A percentile compares a stretch with the other conserved stretches of the same genome.
phyloP scores from a whole-genome alignment of 2,888 invertebrate genomes.

The Meloe dianella region DNA sequence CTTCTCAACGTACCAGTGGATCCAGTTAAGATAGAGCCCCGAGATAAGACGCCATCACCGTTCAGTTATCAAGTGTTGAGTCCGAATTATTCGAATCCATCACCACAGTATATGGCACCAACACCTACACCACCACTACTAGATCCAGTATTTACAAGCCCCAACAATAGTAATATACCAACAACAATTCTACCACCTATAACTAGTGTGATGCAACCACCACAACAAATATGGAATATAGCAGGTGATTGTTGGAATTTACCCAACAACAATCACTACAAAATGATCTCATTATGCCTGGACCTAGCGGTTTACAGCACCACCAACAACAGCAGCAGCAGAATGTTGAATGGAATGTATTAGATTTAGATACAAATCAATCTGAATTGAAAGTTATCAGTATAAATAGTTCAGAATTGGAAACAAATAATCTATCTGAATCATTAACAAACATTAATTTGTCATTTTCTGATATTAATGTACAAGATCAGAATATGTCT shows the following conservation, averaged over 20 bases:
- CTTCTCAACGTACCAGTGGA: constrained; percentile 44
- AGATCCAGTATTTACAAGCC: neutral
- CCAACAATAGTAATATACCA: neutral
- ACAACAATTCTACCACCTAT: constrained; percentile 11
- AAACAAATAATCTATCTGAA: constrained; percentile 59
- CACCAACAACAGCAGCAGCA: neutral
- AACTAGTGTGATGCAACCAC: constrained; percentile 11
- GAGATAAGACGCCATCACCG: constrained; percentile 54
- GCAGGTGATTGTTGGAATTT: constrained; percentile 26
- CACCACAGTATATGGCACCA: constrained; percentile 29
- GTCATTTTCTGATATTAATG: constrained; percentile 57
- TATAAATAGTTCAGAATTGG: constrained; percentile 40
- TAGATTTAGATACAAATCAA: constrained; percentile 41
- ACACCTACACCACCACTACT: constrained; percentile 14
- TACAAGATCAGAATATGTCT: constrained; percentile 59
- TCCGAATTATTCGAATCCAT: constrained; percentile 25
- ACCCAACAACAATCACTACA: neutral
- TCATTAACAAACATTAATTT: constrained; percentile 59
- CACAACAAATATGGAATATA: constrained; percentile 22
- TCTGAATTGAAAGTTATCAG: constrained; percentile 58
- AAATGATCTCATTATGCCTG: constrained; percentile 9
- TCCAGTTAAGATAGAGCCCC: constrained; percentile 56
- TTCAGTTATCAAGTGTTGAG: constrained; percentile 40
- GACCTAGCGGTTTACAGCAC: constrained; percentile 5
- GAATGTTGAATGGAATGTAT: constrained; percentile 39